A percentile compares a stretch with the other conserved stretches of the same genome.
These are phyloP conservation scores for Sarcophaga peregrina DNA, from an alignment of 1,140 invertebrate genomes.

Conservation along the genomic window DNA sequence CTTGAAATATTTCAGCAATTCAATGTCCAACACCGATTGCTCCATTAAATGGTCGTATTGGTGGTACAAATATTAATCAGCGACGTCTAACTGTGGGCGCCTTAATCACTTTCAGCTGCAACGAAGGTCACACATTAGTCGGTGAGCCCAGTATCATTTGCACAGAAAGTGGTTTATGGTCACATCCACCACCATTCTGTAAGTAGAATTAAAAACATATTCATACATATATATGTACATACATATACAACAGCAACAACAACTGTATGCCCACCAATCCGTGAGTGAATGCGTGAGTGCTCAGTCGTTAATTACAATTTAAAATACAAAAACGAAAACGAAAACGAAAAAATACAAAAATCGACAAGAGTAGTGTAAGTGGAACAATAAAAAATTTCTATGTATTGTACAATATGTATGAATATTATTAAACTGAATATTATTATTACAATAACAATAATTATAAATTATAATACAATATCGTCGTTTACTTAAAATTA, in stretches of 20 bases:
- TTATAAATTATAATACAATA: too few species aligned
- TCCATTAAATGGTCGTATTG: constrained; percentile 78
- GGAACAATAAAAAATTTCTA: not conserved
- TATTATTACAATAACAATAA: too few species aligned
- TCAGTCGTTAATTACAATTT: not conserved
- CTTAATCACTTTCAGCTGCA: constrained; percentile 82
- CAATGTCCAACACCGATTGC: constrained; percentile 78
- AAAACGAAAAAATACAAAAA: not conserved
- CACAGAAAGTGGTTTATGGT: constrained; percentile 88
- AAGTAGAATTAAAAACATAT: constrained; percentile 56
- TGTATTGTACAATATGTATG: constrained; percentile 22
- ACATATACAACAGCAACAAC: constrained; percentile 4
- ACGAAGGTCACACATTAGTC: constrained; percentile 75
- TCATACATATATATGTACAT: constrained; percentile 21
- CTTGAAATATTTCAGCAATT: constrained; percentile 72
- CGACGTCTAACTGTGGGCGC: constrained; percentile 77
- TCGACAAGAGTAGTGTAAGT: not conserved
- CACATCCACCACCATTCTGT: constrained; percentile 85
- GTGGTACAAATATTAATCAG: constrained; percentile 68
- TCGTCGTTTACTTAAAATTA: too few species aligned
- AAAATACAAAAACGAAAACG: too few species aligned
- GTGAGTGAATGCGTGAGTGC: constrained; percentile 5
- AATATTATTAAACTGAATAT: too few species aligned
- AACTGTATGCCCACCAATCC: not conserved
- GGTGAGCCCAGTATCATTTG: constrained; percentile 86